Base-by-base conservation (phyloP, 2,888 invertebrate species). In the Mesochorus sp. region DNA sequence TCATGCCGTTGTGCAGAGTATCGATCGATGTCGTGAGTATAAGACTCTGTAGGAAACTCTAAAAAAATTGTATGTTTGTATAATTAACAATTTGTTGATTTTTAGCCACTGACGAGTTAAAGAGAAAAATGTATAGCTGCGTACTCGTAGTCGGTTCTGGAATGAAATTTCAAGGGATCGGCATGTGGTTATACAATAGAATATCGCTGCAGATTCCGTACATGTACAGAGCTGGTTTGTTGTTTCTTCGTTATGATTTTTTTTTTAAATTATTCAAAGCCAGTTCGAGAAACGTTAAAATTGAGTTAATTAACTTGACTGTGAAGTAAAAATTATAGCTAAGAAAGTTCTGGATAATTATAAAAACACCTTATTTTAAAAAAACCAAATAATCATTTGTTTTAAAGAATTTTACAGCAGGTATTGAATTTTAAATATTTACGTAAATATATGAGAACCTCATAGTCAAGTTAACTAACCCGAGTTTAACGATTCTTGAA, bases 111-210 rank as follows among this genome's bases (percentile, higher is more conserved):
- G 98, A 98, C 82, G 98, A 98, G 83, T 91, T 97, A 72, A 98
- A 97, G 90, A 93, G 97, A 51, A 97, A 98, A 91, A 98, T 98
- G 97, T 98, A 97, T 89, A 96, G 96, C 70, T 97, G 96, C 85
- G 96, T 98, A 79, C 92, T 98, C 19, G 94, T 98, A 0, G 97
- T 98, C 3, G 98, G 98, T 3, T 97, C 98, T 1, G 97, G 97
- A 0, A 95, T 97, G 88, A 97, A 97, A 91, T 95, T 97, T 82
- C 94, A 95, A 61, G 97, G 96, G 0, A 93, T 97, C 51, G 94
- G 95, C 19, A 94, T 95, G 76, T 98, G 98, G 97, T 92, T 98
- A 6, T 97, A 97, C 87, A 97, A 97, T 86, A 93, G 97, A 82
- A 94, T 98, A 75, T 95, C 95, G 4, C 92, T 96, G 70, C 97